Percentiles rank a stretch among this genome's conserved stretches.
Evolutionary conservation across 2,888 invertebrate genomes (phyloP).

Genomic region (Nemapogon koenigi): DNA sequence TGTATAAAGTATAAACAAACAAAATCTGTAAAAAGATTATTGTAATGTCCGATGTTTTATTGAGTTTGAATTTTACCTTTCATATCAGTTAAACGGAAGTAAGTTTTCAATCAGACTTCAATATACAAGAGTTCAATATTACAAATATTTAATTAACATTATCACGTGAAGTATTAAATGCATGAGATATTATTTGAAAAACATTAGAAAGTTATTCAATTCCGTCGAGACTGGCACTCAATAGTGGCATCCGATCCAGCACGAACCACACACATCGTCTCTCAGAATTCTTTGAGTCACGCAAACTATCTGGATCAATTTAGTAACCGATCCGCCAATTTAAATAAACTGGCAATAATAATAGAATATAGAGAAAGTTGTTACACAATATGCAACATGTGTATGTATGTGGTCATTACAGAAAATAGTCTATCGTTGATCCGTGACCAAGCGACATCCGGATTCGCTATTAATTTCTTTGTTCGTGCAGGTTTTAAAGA

Average conservation of each 20-base stretch:
- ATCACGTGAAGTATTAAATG: too few relatives aligned
- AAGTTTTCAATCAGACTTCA: too few relatives aligned
- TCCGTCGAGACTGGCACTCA: slow-evolving; percentile 25
- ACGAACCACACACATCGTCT: slow-evolving; percentile 14
- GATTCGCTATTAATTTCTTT: too few relatives aligned
- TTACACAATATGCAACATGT: slow-evolving; percentile 11
- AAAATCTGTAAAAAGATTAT: too few relatives aligned
- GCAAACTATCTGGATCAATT: slow-evolving; percentile 12
- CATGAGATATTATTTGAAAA: slow-evolving; percentile 18
- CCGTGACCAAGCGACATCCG: too few relatives aligned
- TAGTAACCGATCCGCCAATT: slow-evolving; percentile 12
- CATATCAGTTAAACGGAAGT: too few relatives aligned
- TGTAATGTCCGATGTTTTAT: too few relatives aligned
- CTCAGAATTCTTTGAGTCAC: slow-evolving; percentile 11
- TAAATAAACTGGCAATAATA: slow-evolving; percentile 10
- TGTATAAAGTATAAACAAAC: too few relatives aligned
- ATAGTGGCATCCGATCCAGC: slow-evolving; percentile 15
- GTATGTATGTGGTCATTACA: slow-evolving; percentile 10
- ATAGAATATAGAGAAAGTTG: slow-evolving; percentile 10
- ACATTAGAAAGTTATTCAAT: slow-evolving; percentile 40
- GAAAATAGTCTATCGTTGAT: slow-evolving; percentile 8
- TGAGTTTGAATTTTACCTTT: too few relatives aligned
- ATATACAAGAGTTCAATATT: too few relatives aligned
- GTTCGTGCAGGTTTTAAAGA: too few relatives aligned
- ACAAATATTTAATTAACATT: slow-evolving; percentile 15